These are phyloP conservation scores for Meandrusa payeni DNA, from an alignment of 2,888 invertebrate genomes.

Conservation along the genomic window DNA sequence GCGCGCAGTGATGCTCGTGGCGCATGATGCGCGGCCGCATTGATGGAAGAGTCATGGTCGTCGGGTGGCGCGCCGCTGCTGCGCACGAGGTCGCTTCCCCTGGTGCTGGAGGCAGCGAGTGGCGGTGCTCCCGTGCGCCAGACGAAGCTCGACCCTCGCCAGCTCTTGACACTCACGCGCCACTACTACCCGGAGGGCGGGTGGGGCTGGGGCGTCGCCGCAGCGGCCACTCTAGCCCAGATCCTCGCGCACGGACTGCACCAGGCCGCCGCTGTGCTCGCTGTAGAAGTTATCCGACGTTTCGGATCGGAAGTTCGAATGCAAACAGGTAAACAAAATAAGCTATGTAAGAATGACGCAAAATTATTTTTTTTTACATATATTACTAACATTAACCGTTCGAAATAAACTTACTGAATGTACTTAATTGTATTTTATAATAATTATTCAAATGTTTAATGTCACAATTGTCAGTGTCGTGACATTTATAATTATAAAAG, in stretches of 20 bases:
- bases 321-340: constrained; percentile 81
- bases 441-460: no score
- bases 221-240: constrained; percentile 86
- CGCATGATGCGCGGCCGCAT: constrained; percentile 72
- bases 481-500: no score
- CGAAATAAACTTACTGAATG: no score
- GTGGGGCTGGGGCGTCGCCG: constrained; percentile 92
- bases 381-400: no score
- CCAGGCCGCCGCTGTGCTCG: constrained; percentile 82
- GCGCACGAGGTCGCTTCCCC: constrained; percentile 85
- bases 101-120: constrained; percentile 79
- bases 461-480: no score
- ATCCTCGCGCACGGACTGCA: constrained; percentile 88
- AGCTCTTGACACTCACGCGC: constrained; percentile 85
- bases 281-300: constrained; percentile 79
- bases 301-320: constrained; percentile 82
- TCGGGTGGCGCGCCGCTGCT: constrained; percentile 82
- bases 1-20: constrained; percentile 61
- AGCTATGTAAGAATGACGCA: no score
- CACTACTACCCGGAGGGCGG: constrained; percentile 94
- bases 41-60: constrained; percentile 80
- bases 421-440: no score
- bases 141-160: constrained; percentile 76
- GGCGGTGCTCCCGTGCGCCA: constrained; percentile 70
- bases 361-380: no score